Evolutionary conservation across 1,140 invertebrate genomes (phyloP).

Genomic region (Melanaphis sacchari): DNA sequence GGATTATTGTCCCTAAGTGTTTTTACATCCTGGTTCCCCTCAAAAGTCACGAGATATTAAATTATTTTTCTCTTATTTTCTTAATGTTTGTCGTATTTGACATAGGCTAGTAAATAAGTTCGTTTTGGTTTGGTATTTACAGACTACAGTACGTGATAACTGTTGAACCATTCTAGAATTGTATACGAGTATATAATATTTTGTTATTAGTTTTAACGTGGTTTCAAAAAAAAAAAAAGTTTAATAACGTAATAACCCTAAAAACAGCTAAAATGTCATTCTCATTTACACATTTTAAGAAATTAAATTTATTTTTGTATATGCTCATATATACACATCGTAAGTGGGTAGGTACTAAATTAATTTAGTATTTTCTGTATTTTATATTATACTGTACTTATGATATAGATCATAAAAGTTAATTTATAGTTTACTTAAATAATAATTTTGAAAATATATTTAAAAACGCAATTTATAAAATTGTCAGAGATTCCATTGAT

Average conservation of each 20-base stretch:
- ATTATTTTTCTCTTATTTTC: not conserved
- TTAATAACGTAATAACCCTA: not conserved
- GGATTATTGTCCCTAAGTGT: conserved; percentile 24
- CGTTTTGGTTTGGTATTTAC: not conserved
- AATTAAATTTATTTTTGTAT: not conserved
- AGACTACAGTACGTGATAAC: not conserved
- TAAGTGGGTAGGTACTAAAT: not conserved
- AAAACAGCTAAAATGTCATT: not conserved
- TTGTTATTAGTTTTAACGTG: not conserved
- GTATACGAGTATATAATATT: not conserved
- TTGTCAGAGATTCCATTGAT: not conserved
- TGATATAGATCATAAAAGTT: not conserved
- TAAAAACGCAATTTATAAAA: not conserved
- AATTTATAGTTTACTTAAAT: not conserved
- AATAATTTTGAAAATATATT: not conserved
- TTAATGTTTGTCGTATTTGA: not conserved
- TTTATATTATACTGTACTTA: not conserved
- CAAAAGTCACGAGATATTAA: not conserved
- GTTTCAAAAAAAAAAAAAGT: not conserved
- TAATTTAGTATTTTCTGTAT: not conserved
- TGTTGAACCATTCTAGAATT: not conserved
- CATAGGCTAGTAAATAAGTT: not conserved
- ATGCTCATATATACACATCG: not conserved
- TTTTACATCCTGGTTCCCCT: not conserved
- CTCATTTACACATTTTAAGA: not conserved